phyloP scores from a whole-genome alignment of 2,888 invertebrate species.

The Drosophila buzzatii region DNA sequence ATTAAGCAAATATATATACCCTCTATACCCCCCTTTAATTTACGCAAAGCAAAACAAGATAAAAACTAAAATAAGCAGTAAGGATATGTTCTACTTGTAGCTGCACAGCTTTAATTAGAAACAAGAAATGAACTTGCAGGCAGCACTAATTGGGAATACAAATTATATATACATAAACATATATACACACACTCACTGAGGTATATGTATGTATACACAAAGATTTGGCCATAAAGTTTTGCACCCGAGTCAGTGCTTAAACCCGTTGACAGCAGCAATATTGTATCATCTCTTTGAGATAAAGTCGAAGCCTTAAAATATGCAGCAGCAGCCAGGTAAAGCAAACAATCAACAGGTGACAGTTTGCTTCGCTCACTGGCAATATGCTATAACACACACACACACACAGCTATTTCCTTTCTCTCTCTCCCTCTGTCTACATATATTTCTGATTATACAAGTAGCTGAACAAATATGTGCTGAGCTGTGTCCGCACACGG shows the following conservation, averaged over 20 bases:
- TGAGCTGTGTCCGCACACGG: conserved; percentile 22
- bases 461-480: conserved; percentile 8
- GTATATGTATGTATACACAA: neutral
- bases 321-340: conserved; percentile 52
- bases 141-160: conserved; percentile 35
- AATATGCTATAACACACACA: conserved; percentile 34
- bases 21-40: neutral
- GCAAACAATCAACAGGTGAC: conserved; percentile 72
- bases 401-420: neutral
- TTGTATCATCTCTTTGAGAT: conserved; percentile 28
- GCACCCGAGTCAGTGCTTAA: conserved; percentile 33
- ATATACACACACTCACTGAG: neutral
- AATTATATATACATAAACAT: neutral
- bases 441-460: conserved; percentile 15
- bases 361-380: conserved; percentile 39
- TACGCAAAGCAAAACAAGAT: neutral
- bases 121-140: conserved; percentile 16
- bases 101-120: conserved; percentile 45
- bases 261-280: conserved; percentile 24
- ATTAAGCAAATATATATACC: too few species aligned
- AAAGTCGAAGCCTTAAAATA: conserved; percentile 55
- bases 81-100: conserved; percentile 18
- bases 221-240: neutral
- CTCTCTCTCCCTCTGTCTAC: neutral
- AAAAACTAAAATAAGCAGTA: conserved; percentile 6